Evolutionary conservation across 1,140 invertebrate species (phyloP).

Genomic region (Lethrus apterus): DNA sequence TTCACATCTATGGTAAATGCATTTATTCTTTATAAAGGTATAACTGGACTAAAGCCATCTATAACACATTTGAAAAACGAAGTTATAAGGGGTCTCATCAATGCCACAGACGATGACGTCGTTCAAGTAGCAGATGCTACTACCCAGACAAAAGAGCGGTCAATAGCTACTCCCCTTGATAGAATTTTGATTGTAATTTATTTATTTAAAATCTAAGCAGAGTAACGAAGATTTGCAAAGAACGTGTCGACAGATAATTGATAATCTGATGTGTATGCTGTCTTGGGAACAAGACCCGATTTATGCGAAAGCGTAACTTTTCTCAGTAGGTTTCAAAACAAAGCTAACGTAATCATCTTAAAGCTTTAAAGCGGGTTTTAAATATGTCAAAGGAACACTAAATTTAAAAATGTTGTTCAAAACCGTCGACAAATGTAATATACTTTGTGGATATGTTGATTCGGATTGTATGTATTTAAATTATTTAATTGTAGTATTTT

Average conservation of each 20-base stretch:
- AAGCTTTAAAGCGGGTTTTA: slow-evolving; percentile 29
- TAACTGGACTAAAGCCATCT: too few relatives aligned
- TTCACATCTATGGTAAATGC: too few relatives aligned
- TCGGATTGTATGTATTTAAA: slow-evolving; percentile 30
- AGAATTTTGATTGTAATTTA: too few relatives aligned
- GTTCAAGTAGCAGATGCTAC: too few relatives aligned
- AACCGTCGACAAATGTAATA: too few relatives aligned
- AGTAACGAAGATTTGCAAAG: slow-evolving; percentile 1
- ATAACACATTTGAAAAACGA: too few relatives aligned
- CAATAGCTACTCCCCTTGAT: too few relatives aligned
- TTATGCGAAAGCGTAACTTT: slow-evolving; percentile 27
- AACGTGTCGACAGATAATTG: slow-evolving; percentile 25
- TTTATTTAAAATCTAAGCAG: neutral
- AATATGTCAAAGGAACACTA: slow-evolving; percentile 31
- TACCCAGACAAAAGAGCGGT: too few relatives aligned
- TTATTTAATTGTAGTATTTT: slow-evolving; percentile 32
- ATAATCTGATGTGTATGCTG: slow-evolving; percentile 34
- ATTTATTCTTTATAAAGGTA: too few relatives aligned
- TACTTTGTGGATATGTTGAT: slow-evolving; percentile 27
- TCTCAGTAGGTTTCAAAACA: slow-evolving; percentile 30
- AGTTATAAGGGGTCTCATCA: too few relatives aligned
- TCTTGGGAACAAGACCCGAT: slow-evolving; percentile 29
- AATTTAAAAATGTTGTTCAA: too few relatives aligned
- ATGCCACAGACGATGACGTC: too few relatives aligned
- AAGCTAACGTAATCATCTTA: slow-evolving; percentile 22